phyloP scores from a whole-genome alignment of 92 coral and sea anemone genomes.

The Palythoa grandiflora region DNA sequence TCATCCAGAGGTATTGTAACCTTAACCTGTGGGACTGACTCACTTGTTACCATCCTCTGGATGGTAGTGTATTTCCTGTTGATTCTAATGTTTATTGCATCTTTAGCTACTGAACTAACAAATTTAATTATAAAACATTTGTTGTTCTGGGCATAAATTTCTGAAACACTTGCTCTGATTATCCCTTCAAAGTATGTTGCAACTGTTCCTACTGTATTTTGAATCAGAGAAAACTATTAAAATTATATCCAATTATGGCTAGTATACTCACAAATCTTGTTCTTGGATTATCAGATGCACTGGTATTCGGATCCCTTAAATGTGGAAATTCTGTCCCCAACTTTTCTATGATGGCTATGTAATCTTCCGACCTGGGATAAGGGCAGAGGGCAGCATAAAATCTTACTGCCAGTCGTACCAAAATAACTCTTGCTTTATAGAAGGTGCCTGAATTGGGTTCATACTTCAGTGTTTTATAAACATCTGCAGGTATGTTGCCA shows the following conservation, averaged over 20 bases:
- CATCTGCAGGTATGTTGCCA: slow-evolving; percentile 1
- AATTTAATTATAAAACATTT: background rate
- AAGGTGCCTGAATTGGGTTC: slow-evolving; percentile 24
- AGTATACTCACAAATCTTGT: slow-evolving; percentile 30
- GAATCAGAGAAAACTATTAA: background rate
- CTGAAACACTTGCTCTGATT: background rate
- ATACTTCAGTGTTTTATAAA: slow-evolving; percentile 5
- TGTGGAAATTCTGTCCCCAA: slow-evolving; percentile 25
- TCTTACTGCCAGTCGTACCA: slow-evolving; percentile 14
- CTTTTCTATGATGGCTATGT: slow-evolving; percentile 20
- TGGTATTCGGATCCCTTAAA: slow-evolving; percentile 15
- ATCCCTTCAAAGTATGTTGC: slow-evolving; percentile 12
- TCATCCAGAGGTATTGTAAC: too few relatives aligned
- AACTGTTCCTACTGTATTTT: background rate
- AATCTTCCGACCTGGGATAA: slow-evolving; percentile 19
- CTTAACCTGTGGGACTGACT: too few relatives aligned
- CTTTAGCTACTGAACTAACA: slow-evolving; percentile 7
- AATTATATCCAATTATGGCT: background rate
- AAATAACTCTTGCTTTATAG: slow-evolving; percentile 5
- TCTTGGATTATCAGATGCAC: slow-evolving; percentile 14
- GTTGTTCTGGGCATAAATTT: background rate
- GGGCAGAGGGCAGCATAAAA: slow-evolving; percentile 26
- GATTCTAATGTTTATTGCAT: background rate
- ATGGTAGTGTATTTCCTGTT: background rate
- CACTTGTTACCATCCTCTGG: too few relatives aligned